Base-by-base conservation (phyloP, 2,797 vertebrate species). In the Dromococcyx pavoninus region DNA sequence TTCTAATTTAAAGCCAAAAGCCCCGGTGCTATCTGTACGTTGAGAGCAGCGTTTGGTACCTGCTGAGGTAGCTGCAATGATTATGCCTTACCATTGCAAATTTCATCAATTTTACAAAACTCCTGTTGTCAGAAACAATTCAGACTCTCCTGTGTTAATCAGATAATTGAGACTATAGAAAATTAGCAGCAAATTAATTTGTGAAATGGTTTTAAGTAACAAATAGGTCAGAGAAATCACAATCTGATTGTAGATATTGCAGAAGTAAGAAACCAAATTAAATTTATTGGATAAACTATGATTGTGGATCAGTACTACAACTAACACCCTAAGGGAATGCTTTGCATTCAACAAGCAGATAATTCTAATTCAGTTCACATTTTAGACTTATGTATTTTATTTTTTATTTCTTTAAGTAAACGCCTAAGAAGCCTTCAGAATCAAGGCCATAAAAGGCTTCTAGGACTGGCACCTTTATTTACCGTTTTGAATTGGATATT, bases 211-310 rank as follows among this genome's bases (percentile, higher is more conserved):
- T 93, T 91, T 67, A 94, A 89, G 50, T 74, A 89, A 91, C 71
- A 67, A 81, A 89, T 64, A 50, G 57, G 50, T 78, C 27, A 73
- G 48, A 91, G 48, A 84, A 94, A 88, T 93, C 78, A 58, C 82
- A 85, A 91, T 85, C 86, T 78, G 93, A 85, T 93, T 91, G 88
- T 23, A 91, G 75, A 67, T 94, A 93, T 93, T 94, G 79, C 82
- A 67, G 64, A 81, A 89, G 53, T 76, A 81, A 78, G 78, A 93
- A 94, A 93, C n/a, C 15, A 54, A 83, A 91, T 95, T 85, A 93
- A 87, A 87, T 70, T 48, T 15, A 33, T 75, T 67, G 62, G 78
- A 74, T 93, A 93, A 89, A 91, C 94, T 87, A 89, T 91, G 74
- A 81, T 54, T 60, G 48, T 67, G 70, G 91, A 71, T 85, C 46